Conservation (phyloP, 2,797 vertebrate genomes). For the Furcifer pardalis region DNA sequence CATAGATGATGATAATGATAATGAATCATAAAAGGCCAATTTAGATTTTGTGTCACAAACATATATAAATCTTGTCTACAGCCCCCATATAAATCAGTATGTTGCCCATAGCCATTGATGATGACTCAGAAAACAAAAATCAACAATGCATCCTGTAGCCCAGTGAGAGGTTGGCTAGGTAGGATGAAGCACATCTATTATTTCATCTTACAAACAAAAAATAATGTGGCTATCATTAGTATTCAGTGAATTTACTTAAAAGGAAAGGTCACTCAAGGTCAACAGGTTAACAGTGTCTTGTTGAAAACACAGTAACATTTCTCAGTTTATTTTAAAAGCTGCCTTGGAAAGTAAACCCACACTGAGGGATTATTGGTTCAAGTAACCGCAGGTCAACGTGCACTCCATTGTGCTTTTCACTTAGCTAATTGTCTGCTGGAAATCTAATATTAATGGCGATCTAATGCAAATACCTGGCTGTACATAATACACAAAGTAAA, state of each 20-base stretch:
- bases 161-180: neutral
- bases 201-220: neutral
- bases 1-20: no score
- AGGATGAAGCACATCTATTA: neutral
- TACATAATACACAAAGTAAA: neutral
- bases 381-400: neutral
- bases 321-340: fast-evolving
- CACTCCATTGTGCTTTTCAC: neutral
- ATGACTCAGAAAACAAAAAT: slow-evolving; percentile 2
- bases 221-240: neutral
- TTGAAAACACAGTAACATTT: slow-evolving; percentile 2
- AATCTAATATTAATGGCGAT: neutral
- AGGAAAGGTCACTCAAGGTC: neutral
- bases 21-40: neutral
- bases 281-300: slow-evolving; percentile 16
- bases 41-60: neutral
- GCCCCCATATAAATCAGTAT: neutral
- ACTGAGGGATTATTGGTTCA: slow-evolving; percentile 7
- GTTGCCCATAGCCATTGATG: neutral
- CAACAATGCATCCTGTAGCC: neutral
- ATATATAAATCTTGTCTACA: neutral
- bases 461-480: slow-evolving; percentile 1
- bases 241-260: neutral
- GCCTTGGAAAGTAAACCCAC: neutral
- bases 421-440: neutral